phyloP scores from a whole-genome alignment of 2,888 invertebrate genomes.

The Diplazon laetatorius region DNA sequence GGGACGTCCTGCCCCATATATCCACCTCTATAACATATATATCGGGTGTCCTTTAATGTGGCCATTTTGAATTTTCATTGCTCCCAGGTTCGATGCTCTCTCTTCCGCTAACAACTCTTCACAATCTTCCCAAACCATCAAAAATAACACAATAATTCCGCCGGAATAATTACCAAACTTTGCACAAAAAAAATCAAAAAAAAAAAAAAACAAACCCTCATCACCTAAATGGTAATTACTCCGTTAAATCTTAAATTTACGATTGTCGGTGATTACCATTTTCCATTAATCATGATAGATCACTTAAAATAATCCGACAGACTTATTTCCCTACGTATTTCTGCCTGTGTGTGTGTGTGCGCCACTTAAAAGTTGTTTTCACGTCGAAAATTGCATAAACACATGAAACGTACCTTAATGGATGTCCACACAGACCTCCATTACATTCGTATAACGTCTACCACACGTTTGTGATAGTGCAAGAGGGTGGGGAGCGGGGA shows the following conservation, averaged over 20 bases:
- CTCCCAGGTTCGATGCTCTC: no score
- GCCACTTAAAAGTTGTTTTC: not conserved
- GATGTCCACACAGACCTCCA: not conserved
- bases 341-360: not conserved
- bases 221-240: constrained; percentile 1
- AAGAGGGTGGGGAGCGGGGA: not conserved
- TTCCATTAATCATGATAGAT: not conserved
- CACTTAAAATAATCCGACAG: no score
- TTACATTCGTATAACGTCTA: not conserved
- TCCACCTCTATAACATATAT: no score
- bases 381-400: not conserved
- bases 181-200: not conserved
- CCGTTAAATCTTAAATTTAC: not conserved
- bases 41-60: no score
- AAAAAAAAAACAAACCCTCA: no score
- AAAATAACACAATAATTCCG: not conserved
- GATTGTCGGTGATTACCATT: not conserved
- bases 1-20: no score
- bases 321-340: not conserved
- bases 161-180: constrained; percentile 4
- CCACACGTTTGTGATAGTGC: not conserved
- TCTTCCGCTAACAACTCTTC: no score
- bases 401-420: no score
- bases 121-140: no score
- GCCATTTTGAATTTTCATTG: no score